These are phyloP conservation scores for Panulirus ornatus DNA, from an alignment of 1,140 invertebrate species.

Conservation along the genomic window DNA sequence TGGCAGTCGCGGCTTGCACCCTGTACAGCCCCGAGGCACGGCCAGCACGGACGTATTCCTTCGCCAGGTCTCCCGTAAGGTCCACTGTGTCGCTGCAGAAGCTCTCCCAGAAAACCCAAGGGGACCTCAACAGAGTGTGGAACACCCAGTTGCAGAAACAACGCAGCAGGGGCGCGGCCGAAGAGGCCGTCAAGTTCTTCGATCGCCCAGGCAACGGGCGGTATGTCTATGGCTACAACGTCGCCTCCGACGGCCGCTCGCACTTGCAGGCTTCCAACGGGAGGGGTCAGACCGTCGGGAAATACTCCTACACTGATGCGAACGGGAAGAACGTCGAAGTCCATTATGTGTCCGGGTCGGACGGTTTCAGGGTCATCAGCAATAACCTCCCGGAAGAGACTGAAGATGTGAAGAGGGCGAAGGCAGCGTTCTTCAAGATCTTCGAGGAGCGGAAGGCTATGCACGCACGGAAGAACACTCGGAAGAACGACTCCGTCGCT, in stretches of 20 bases:
- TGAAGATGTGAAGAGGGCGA: constrained; percentile 53
- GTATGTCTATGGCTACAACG: constrained; percentile 67
- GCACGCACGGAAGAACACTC: neutral
- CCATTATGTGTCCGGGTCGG: constrained; percentile 67
- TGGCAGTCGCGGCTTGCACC: constrained; percentile 63
- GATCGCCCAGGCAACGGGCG: constrained; percentile 57
- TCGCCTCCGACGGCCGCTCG: constrained; percentile 22
- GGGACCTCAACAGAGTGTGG: constrained; percentile 70
- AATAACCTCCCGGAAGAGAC: constrained; percentile 74
- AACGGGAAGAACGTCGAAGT: constrained; percentile 68
- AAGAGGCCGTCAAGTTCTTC: constrained; percentile 59
- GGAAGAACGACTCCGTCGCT: neutral
- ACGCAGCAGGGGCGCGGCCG: neutral
- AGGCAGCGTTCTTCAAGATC: constrained; percentile 34
- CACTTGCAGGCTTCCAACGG: constrained; percentile 72
- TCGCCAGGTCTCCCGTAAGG: neutral
- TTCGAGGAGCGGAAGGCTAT: constrained; percentile 28
- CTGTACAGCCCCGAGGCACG: constrained; percentile 58
- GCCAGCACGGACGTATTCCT: neutral
- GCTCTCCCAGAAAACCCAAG: constrained; percentile 19
- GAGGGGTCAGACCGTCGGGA: constrained; percentile 68
- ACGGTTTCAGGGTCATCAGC: constrained; percentile 70
- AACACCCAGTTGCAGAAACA: constrained; percentile 50
- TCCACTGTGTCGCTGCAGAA: constrained; percentile 37
- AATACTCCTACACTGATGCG: constrained; percentile 71